These are phyloP conservation scores for Epinotia nisella DNA, from an alignment of 2,888 invertebrate genomes.

Conservation along the genomic window DNA sequence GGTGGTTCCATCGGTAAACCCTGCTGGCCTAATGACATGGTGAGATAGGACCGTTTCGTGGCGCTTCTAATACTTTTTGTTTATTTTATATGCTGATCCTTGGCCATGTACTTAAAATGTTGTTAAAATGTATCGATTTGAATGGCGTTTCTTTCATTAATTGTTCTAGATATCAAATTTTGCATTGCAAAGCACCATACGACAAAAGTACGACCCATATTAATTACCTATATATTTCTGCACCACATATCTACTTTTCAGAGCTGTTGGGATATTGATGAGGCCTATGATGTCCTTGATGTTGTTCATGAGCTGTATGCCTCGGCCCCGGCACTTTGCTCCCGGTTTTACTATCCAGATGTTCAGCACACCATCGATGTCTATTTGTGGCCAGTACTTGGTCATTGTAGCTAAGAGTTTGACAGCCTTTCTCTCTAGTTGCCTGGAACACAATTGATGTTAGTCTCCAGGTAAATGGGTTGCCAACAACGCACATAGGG, in stretches of 20 bases:
- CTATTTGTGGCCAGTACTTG: slow-evolving; percentile 92
- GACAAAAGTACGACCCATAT: not conserved
- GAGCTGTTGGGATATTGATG: slow-evolving; percentile 86
- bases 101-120: too few relatives aligned
- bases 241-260: slow-evolving; percentile 93
- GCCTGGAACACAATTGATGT: slow-evolving; percentile 62
- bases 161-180: too few relatives aligned
- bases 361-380: slow-evolving; percentile 93
- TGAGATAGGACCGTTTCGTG: too few relatives aligned
- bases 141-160: too few relatives aligned
- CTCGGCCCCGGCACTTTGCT: slow-evolving; percentile 95
- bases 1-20: too few relatives aligned
- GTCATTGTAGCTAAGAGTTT: slow-evolving; percentile 87
- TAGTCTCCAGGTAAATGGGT: not conserved
- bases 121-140: too few relatives aligned
- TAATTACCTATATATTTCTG: slow-evolving; percentile 96
- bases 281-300: slow-evolving; percentile 92
- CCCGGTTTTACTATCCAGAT: slow-evolving; percentile 98
- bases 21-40: too few relatives aligned
- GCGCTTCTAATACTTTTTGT: too few relatives aligned
- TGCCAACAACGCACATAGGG: too few relatives aligned
- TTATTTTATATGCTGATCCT: too few relatives aligned
- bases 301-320: slow-evolving; percentile 94
- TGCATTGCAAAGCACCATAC: too few relatives aligned
- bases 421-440: slow-evolving; percentile 82